Conservation (phyloP, 1,140 invertebrate species). For the Trichonephila clavipes region DNA sequence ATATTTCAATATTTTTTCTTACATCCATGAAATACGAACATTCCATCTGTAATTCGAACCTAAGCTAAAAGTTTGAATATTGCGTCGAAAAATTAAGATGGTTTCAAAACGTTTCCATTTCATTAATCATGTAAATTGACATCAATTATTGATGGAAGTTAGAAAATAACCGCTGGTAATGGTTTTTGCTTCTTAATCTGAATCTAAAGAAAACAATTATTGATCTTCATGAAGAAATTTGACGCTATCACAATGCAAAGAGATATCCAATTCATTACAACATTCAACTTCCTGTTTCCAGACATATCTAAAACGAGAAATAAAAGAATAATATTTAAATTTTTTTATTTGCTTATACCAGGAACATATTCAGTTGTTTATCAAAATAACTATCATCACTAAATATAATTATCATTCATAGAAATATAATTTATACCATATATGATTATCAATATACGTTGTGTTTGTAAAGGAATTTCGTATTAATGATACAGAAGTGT, state of each 20-base stretch:
- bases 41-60: background rate
- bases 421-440: no score
- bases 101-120: constrained; percentile 24
- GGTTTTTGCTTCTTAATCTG: background rate
- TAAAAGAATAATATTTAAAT: background rate
- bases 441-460: no score
- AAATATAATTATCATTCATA: no score
- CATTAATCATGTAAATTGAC: background rate
- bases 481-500: no score
- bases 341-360: no score
- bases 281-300: background rate
- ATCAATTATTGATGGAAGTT: background rate
- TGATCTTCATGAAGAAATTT: constrained; percentile 8
- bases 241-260: constrained; percentile 48
- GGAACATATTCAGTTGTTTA: no score
- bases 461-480: no score
- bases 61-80: constrained; percentile 58
- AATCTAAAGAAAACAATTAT: background rate
- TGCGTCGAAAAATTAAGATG: background rate
- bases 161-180: no score
- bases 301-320: constrained; percentile 33
- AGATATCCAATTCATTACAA: constrained; percentile 11
- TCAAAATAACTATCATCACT: no score
- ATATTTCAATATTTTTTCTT: background rate
- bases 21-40: background rate